Base-by-base conservation (phyloP, 1,140 invertebrate species). In the Diorhabda elongata region DNA sequence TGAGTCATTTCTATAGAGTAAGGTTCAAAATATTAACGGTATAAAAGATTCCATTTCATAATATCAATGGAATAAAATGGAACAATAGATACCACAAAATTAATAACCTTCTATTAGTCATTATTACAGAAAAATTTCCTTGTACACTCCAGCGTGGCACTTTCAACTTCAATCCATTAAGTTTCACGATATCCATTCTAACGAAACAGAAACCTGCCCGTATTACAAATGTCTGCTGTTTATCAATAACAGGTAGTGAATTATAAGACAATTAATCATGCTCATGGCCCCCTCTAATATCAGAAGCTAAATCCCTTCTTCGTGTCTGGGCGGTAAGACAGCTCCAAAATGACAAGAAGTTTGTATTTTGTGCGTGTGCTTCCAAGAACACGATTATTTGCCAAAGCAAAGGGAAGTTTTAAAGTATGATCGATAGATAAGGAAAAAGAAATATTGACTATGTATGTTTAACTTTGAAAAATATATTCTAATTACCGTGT, bases 221-320 rank as follows among this genome's bases (percentile, higher is more conserved):
- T 11, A 6, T 42, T 42, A 64, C 63, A 64, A 64, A 64, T 57
- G 44, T 42, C 63, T 52, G 44, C 26, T 56, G 44, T 64, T 64
- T 64, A 64, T 64, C 52, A 64, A 64, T 64, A 64, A 64, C 63
- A 64, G 63, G 63, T 64, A 64, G 63, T 64, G 7, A 64, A 64
- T 64, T 64, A 64, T 64, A 64, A 64, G 63, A 64, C 45, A 64
- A 64, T 64, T 64, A 64, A 64, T 64, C 52, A 64, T 42, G 52
- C 63, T 57, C 45, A 64, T 64, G 42, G 9, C 47, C 63, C 47
- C 63, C 42, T 64, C 45, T 56, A 47, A 64, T 64, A 44, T 44
- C 43, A 64, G 8, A 64, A 42, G 11, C 58, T 11, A 26, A 42
- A 11, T 42, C 58, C 58, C 5, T 26, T 11, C n/a, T 60, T 42